phyloP scores from a whole-genome alignment of 2,888 invertebrate genomes.

The Tachina fera region DNA sequence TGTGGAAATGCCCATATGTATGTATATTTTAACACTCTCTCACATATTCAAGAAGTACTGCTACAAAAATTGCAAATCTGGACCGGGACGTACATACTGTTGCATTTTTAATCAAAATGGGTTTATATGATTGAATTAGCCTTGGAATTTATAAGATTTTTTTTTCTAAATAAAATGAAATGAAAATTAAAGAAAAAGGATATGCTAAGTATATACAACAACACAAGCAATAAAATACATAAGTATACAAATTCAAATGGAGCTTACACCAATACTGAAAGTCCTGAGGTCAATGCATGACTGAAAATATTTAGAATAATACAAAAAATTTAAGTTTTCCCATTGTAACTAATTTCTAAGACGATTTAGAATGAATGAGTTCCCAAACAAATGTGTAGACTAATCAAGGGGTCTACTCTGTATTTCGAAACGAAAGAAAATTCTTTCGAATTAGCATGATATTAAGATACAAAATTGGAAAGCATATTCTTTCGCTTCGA shows the following conservation, averaged over 20 bases:
- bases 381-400: not conserved
- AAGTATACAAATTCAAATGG: conserved; percentile 59
- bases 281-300: conserved; percentile 85
- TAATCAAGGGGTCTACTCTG: not conserved
- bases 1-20: too few relatives aligned
- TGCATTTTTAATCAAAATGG: too few relatives aligned
- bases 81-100: too few relatives aligned
- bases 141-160: not conserved
- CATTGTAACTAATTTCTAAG: conserved; percentile 21
- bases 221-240: conserved; percentile 23
- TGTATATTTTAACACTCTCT: too few relatives aligned
- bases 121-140: too few relatives aligned
- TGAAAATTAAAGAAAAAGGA: conserved; percentile 2
- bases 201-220: conserved; percentile 41
- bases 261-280: conserved; percentile 83
- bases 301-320: conserved; percentile 83
- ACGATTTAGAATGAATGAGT: not conserved
- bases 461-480: too few relatives aligned
- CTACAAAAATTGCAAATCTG: too few relatives aligned
- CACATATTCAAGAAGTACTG: too few relatives aligned
- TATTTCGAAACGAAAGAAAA: too few relatives aligned
- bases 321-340: conserved; percentile 32
- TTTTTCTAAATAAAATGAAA: not conserved
- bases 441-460: too few relatives aligned
- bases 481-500: too few relatives aligned